Conservation (phyloP, 1,140 invertebrate genomes). For the Pseudomyrmex gracilis region DNA sequence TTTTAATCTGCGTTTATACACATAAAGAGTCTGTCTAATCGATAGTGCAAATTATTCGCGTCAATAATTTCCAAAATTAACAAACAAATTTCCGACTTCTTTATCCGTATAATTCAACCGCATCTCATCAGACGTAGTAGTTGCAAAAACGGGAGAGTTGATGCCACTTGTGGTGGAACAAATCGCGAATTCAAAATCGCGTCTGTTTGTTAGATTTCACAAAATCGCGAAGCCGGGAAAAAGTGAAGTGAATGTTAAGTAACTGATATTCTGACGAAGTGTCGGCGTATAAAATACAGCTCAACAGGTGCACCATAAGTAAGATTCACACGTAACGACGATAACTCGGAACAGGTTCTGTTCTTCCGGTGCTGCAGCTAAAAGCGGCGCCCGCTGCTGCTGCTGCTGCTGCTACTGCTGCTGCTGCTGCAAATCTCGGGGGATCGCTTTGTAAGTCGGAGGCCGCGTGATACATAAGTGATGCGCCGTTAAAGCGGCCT, state of each 20-base stretch:
- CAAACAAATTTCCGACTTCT: neutral
- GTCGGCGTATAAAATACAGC: slow-evolving; percentile 68
- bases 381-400: slow-evolving; percentile 72
- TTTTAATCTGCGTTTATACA: slow-evolving; percentile 2
- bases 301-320: slow-evolving; percentile 81
- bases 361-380: slow-evolving; percentile 75
- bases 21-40: neutral
- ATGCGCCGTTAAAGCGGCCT: slow-evolving; percentile 81
- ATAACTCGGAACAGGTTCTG: slow-evolving; percentile 75
- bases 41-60: slow-evolving; percentile 6
- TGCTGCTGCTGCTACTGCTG: slow-evolving; percentile 37
- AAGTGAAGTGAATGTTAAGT: slow-evolving; percentile 26
- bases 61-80: neutral
- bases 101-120: neutral
- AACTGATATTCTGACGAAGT: slow-evolving; percentile 37
- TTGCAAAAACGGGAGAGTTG: too few species aligned
- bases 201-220: neutral
- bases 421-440: slow-evolving; percentile 77
- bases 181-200: neutral
- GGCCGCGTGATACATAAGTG: slow-evolving; percentile 83
- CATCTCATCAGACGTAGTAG: too few species aligned
- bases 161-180: too few species aligned
- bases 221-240: neutral
- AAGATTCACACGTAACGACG: slow-evolving; percentile 59
- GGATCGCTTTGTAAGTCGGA: slow-evolving; percentile 83